These are phyloP conservation scores for Apantesis nais DNA, from an alignment of 2,888 invertebrate species.

Conservation along the genomic window DNA sequence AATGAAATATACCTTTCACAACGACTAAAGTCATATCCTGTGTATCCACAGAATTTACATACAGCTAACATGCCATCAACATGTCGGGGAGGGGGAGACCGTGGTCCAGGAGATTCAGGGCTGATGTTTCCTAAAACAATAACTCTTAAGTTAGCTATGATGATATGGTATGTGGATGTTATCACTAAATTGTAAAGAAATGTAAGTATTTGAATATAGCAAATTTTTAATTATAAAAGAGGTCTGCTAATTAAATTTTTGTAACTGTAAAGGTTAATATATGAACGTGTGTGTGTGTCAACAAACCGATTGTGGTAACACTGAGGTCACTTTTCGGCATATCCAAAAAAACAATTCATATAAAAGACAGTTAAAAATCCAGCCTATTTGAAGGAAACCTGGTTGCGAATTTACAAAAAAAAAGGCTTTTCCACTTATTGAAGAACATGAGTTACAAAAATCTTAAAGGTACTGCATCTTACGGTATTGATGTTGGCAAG, in stretches of 20 bases:
- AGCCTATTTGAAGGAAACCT: not conserved
- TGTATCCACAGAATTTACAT: slow-evolving; percentile 92
- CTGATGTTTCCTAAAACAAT: slow-evolving; percentile 62
- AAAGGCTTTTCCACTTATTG: not conserved
- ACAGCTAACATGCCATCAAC: slow-evolving; percentile 91
- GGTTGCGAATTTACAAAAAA: not conserved
- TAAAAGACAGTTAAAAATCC: too few species aligned
- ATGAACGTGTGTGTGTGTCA: too few species aligned
- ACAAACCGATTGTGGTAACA: too few species aligned
- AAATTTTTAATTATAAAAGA: not conserved
- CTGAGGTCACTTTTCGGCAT: too few species aligned
- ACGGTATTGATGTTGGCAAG: not conserved
- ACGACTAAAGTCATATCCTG: slow-evolving; percentile 91
- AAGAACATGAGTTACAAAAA: not conserved
- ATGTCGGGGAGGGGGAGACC: slow-evolving; percentile 87
- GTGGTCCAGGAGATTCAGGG: slow-evolving; percentile 80
- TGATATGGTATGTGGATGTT: not conserved
- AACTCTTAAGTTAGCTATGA: not conserved
- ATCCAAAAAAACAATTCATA: too few species aligned
- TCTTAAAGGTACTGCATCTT: not conserved
- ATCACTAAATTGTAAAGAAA: not conserved
- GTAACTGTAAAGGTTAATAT: not conserved
- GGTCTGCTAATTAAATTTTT: not conserved
- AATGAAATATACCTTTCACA: slow-evolving; percentile 87
- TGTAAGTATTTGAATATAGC: not conserved